Evolutionary conservation across 2,113 vertebrate species (phyloP).

Genomic region (Gallinago paraguaiae): DNA sequence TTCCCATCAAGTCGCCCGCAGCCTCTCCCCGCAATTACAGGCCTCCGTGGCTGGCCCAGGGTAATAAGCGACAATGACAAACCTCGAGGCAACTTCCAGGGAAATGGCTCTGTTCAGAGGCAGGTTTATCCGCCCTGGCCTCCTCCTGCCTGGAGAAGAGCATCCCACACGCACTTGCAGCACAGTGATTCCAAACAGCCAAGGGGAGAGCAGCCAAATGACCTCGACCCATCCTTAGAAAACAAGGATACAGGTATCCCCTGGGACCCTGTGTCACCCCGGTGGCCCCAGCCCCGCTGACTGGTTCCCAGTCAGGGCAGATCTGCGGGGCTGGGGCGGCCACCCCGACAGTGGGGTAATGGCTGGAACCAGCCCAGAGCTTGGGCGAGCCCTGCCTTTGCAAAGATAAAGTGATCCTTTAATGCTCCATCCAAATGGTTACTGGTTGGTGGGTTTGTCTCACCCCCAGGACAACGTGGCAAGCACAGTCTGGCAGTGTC

Average conservation of each 20-base stretch:
- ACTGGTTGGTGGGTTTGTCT: background rate
- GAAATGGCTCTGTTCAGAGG: background rate
- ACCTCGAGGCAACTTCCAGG: conserved; percentile 3
- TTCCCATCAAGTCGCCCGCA: background rate
- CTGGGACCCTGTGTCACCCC: background rate
- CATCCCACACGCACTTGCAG: fast-evolving
- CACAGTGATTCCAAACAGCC: fast-evolving
- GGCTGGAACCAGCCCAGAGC: background rate
- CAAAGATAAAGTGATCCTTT: background rate
- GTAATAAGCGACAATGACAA: background rate
- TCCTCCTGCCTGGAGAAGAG: background rate
- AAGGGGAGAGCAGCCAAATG: background rate
- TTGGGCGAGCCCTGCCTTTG: fast-evolving
- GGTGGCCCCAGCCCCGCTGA: fast-evolving
- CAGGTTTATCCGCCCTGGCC: background rate
- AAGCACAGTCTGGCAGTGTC: background rate
- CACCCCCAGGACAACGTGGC: background rate
- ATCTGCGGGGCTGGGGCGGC: fast-evolving
- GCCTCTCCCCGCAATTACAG: conserved; percentile 57
- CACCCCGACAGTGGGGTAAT: fast-evolving
- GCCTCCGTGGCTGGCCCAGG: background rate
- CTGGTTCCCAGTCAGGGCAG: background rate
- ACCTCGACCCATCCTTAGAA: background rate
- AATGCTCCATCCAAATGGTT: background rate
- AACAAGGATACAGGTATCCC: background rate